Evolutionary conservation across 2,797 vertebrate genomes (phyloP).

Genomic region (Alcedo atthis): DNA sequence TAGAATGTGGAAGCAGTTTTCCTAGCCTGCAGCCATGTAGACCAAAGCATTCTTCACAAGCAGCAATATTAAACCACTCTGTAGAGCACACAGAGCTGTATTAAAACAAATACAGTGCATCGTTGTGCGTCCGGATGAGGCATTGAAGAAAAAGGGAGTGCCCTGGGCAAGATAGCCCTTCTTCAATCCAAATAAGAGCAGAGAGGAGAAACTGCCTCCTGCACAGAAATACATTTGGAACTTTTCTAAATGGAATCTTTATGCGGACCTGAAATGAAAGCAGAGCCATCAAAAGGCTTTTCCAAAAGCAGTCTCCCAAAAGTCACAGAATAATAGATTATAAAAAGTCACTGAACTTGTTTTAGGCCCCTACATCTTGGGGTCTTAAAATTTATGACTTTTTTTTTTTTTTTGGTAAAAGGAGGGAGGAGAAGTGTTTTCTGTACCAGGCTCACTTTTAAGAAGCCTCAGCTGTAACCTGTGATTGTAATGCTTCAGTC

Average conservation of each 20-base stretch:
- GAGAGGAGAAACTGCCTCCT: slow-evolving; percentile 38
- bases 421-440: not conserved
- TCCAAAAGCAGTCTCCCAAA: slow-evolving; percentile 38
- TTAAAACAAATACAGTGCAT: slow-evolving; percentile 45
- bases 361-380: not conserved
- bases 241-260: slow-evolving; percentile 52
- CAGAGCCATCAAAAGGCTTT: slow-evolving; percentile 21
- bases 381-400: not conserved
- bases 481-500: not conserved
- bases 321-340: slow-evolving; percentile 10
- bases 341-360: not conserved
- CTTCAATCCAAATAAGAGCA: slow-evolving; percentile 4
- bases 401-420: not conserved
- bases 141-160: slow-evolving; percentile 10
- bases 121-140: slow-evolving; percentile 2
- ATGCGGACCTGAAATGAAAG: slow-evolving; percentile 34
- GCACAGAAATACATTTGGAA: slow-evolving; percentile 17
- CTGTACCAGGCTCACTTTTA: not conserved
- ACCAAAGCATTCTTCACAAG: slow-evolving; percentile 24
- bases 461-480: not conserved
- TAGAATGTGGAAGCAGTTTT: slow-evolving; percentile 39
- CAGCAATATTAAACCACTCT: slow-evolving; percentile 13
- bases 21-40: slow-evolving; percentile 36
- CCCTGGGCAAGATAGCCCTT: slow-evolving; percentile 11
- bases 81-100: slow-evolving; percentile 23